Conservation (phyloP, 2,113 vertebrate genomes). For the Aspidoscelis tigris region DNA sequence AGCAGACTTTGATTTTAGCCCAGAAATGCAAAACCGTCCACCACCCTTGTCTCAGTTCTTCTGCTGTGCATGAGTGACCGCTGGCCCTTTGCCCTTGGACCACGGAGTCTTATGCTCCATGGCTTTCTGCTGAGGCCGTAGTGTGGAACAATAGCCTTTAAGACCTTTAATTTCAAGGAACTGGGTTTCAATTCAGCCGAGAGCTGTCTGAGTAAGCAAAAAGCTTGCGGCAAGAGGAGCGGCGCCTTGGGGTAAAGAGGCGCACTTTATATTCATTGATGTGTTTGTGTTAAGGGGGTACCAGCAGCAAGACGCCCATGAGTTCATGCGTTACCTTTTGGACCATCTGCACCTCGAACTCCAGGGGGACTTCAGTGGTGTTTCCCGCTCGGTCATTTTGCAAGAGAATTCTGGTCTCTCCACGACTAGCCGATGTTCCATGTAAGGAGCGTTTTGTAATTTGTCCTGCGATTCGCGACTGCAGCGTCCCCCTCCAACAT, state of each 20-base stretch:
- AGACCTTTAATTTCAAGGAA: too few species aligned
- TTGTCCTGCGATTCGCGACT: background rate
- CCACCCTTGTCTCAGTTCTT: background rate
- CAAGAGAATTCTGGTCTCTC: slow-evolving; percentile 82
- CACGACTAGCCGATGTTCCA: slow-evolving; percentile 86
- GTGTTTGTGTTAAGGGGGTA: slow-evolving; percentile 85
- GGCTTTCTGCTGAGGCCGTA: background rate
- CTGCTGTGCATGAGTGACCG: background rate
- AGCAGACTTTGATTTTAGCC: background rate
- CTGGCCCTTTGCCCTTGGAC: background rate
- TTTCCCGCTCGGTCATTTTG: slow-evolving; percentile 77
- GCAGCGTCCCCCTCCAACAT: background rate
- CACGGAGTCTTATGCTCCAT: too few species aligned
- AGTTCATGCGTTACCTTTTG: slow-evolving; percentile 98
- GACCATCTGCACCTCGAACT: slow-evolving; percentile 98
- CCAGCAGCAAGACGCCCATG: slow-evolving; percentile 98
- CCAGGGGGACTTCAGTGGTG: slow-evolving; percentile 88
- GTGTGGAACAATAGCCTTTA: too few species aligned
- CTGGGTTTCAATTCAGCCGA: background rate
- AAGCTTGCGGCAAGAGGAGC: background rate
- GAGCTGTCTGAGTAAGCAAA: background rate
- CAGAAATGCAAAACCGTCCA: too few species aligned
- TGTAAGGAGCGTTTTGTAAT: slow-evolving; percentile 78
- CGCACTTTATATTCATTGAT: background rate
- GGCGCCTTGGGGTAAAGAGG: background rate